phyloP scores from a whole-genome alignment of 92 coral and sea anemone species.

The Paragorgia papillata region DNA sequence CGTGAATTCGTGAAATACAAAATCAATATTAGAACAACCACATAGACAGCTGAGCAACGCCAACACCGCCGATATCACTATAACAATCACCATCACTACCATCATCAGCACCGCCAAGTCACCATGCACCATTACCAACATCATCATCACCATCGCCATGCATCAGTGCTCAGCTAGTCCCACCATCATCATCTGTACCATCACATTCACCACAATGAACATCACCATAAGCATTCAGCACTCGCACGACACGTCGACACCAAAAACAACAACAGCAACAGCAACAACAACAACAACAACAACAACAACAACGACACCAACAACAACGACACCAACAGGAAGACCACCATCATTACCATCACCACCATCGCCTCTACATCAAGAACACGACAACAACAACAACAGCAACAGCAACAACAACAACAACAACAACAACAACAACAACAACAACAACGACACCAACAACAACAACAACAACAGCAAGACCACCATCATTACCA shows the following conservation, averaged over 20 bases:
- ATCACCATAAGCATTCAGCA: too few species aligned
- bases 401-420: neutral
- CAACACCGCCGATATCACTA: neutral
- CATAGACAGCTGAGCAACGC: too few species aligned
- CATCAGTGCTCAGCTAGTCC: slow-evolving; percentile 80
- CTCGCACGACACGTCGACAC: too few species aligned
- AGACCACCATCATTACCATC: neutral
- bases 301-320: neutral
- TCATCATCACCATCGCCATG: neutral
- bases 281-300: neutral
- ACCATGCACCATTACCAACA: neutral
- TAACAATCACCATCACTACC: neutral
- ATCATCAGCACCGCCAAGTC: neutral
- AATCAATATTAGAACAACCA: too few species aligned
- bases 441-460: neutral
- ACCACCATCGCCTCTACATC: neutral
- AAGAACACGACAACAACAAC: neutral
- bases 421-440: neutral
- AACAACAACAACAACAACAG: neutral
- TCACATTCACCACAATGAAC: too few species aligned
- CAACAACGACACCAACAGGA: neutral
- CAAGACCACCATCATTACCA: neutral
- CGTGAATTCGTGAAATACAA: too few species aligned
- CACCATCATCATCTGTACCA: slow-evolving; percentile 74
- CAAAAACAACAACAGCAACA: neutral